Evolutionary conservation across 2,888 invertebrate species (phyloP), one percentile per base, ranked within the genome.

Genomic region (Hydraecia micacea): DNA sequence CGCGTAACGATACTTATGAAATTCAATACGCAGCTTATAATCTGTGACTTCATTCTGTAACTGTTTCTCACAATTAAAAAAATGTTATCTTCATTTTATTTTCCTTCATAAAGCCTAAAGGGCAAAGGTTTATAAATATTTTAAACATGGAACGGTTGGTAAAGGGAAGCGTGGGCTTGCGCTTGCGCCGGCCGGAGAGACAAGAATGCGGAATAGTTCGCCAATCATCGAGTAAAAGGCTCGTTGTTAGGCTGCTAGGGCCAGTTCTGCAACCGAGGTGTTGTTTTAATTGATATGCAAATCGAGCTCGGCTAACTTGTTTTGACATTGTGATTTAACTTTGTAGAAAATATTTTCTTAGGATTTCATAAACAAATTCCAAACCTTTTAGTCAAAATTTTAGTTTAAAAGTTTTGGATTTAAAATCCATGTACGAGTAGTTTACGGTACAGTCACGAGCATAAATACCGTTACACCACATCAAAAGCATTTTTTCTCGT

Each of bases 191-290:
- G 77, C 75, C 81, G 86, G 81, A 83, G 86, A 75, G 80, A 69
- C 79, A 89, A 87, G 95, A 95, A 95, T 95, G 95, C 95, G 95
- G 95, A 94, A 95, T 92, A 89, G 90, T 91, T 90, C 85, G 87
- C 88, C 91, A 92, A 92, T 92, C 89, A 89, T 88, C 88, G 82
- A 86, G 92, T 92, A 93, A 93, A 92, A 92, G 93, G 93, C 90
- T 89, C 87, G 85, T 89, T 91, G 89, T 90, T 81, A 79, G 86
- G 86, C 88, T 86, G 85, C 87, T 87, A 82, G 84, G 82, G 87
- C 89, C 86, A 81, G 88, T 89, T 90, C 82, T 77, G 73, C 80
- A 80, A 84, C 66, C 79, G 81, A 84, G 71, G 79, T 80, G 86
- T 82, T 83, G 69, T 81, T 84, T 89, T 88, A 82, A 90, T 87